Conservation (phyloP, 2,797 vertebrate genomes). For the Anguilla obscura region DNA sequence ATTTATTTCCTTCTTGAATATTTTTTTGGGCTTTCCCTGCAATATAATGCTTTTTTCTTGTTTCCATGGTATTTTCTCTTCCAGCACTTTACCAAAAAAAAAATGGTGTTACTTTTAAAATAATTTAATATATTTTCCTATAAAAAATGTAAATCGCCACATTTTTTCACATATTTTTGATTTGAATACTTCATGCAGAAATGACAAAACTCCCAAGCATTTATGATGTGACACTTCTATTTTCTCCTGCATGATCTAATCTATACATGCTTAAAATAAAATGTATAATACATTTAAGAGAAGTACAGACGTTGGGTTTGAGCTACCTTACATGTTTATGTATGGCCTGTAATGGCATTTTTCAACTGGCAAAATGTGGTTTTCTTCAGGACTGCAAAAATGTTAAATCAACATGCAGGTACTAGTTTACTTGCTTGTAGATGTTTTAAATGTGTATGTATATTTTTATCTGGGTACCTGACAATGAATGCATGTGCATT, state of each 20-base stretch:
- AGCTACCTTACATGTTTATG: not conserved
- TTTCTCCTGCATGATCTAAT: not conserved
- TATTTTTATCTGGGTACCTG: not conserved
- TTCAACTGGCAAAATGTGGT: not conserved
- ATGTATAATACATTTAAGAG: not conserved
- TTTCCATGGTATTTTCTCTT: slow-evolving; percentile 43
- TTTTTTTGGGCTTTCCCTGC: not conserved
- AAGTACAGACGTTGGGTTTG: not conserved
- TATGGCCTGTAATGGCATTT: not conserved
- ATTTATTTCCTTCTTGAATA: not conserved
- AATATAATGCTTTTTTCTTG: not conserved
- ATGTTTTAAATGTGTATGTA: not conserved
- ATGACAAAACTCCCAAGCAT: not conserved
- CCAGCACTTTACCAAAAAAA: slow-evolving; percentile 62
- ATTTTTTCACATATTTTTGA: not conserved
- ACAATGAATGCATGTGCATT: not conserved
- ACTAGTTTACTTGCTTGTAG: not conserved
- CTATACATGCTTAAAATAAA: not conserved
- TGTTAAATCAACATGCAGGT: not conserved
- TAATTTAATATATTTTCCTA: slow-evolving; percentile 8
- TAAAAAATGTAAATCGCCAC: not conserved
- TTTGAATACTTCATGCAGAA: not conserved
- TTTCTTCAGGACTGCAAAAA: not conserved
- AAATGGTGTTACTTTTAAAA: slow-evolving; percentile 7
- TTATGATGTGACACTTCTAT: not conserved